Conservation (phyloP, 1,140 invertebrate species). For the Scylla paramamosain region DNA sequence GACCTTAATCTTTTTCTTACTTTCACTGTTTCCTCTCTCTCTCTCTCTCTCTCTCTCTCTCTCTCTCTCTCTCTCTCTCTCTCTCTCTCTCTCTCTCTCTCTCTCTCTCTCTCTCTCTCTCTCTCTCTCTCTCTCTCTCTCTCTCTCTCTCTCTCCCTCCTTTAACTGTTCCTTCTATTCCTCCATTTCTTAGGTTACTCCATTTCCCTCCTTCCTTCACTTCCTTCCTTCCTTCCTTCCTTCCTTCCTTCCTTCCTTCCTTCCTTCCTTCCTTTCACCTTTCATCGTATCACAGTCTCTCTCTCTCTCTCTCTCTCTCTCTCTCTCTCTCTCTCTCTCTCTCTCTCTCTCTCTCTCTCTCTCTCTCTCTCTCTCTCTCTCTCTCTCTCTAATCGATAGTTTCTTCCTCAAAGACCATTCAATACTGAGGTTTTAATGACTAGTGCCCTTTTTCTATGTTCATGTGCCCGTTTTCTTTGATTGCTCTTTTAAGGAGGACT, state of each 20-base stretch:
- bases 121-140: not conserved
- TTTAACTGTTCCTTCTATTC: not conserved
- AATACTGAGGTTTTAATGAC: too few species aligned
- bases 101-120: slow-evolving; percentile 34
- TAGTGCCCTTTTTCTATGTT: too few species aligned
- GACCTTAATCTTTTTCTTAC: not conserved
- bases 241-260: not conserved
- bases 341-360: slow-evolving; percentile 39
- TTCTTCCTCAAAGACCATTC: too few species aligned
- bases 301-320: slow-evolving; percentile 35
- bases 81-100: slow-evolving; percentile 40
- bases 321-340: slow-evolving; percentile 40
- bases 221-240: not conserved
- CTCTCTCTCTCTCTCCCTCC: not conserved
- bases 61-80: not conserved
- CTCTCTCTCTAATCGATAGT: not conserved
- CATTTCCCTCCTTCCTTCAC: not conserved
- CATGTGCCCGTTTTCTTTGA: too few species aligned
- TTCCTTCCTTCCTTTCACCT: not conserved
- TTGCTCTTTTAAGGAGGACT: too few species aligned
- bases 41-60: not conserved
- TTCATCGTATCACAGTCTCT: too few species aligned
- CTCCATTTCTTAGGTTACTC: not conserved
- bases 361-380: not conserved
- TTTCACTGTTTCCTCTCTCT: slow-evolving; percentile 10